These are phyloP conservation scores for Pardalotus punctatus DNA, from an alignment of 2,113 vertebrate genomes.

Conservation along the genomic window DNA sequence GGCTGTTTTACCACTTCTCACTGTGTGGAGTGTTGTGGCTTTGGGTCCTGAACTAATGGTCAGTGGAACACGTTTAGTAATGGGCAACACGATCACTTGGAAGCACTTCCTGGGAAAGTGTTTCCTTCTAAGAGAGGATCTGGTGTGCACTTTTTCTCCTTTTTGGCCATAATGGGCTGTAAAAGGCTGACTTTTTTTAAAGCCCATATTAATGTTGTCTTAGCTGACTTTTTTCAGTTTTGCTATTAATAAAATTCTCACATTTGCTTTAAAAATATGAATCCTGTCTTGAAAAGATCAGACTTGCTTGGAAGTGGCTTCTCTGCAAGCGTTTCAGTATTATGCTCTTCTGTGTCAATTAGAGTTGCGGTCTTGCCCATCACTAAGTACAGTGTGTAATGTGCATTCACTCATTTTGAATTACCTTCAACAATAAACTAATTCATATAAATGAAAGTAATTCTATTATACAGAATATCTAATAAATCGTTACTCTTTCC, in stretches of 20 bases:
- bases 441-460: background rate
- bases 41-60: constrained; percentile 40
- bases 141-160: background rate
- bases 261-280: background rate
- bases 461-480: background rate
- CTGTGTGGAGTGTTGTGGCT: constrained; percentile 1
- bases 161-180: background rate
- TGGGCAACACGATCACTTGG: constrained; percentile 41
- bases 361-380: constrained; percentile 51
- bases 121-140: background rate
- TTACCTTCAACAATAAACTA: background rate
- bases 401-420: constrained; percentile 20
- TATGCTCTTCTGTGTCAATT: background rate
- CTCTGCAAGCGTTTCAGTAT: background rate
- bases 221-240: background rate
- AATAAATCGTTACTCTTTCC: background rate
- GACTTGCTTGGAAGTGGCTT: background rate
- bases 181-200: background rate
- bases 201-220: background rate
- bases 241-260: background rate
- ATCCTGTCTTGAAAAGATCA: background rate
- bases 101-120: background rate
- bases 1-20: constrained; percentile 55
- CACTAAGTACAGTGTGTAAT: constrained; percentile 55
- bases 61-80: constrained; percentile 54